A percentile compares a stretch with the other conserved stretches of the same genome.
Conservation (phyloP, 2,113 vertebrate genomes). For the Serilophus lunatus region DNA sequence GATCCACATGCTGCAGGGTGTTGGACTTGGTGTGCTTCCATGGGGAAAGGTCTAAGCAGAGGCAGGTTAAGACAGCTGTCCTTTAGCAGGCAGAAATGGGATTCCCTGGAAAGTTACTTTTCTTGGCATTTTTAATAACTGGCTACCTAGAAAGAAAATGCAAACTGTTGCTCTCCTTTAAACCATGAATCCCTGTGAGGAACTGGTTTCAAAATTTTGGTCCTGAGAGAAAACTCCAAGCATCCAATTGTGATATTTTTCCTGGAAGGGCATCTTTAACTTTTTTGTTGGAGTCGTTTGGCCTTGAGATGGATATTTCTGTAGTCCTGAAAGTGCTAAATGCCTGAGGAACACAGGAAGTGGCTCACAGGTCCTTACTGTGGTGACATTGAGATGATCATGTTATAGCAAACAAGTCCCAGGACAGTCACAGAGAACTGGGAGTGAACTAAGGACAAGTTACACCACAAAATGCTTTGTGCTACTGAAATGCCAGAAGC, state of each 20-base stretch:
- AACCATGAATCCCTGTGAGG: neutral
- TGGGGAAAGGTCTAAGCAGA: neutral
- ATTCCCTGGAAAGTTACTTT: neutral
- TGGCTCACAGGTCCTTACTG: neutral
- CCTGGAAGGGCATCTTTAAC: neutral
- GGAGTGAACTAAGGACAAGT: neutral
- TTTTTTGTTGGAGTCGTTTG: neutral
- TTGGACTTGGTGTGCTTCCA: neutral
- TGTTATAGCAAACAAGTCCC: neutral
- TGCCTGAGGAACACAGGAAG: neutral
- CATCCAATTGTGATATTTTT: neutral
- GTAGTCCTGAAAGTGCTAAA: neutral
- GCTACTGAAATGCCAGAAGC: slow-evolving; percentile 2
- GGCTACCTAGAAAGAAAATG: neutral
- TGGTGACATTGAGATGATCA: neutral
- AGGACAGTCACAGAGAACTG: neutral
- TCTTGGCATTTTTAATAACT: neutral
- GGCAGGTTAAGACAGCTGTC: neutral
- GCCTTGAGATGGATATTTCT: neutral
- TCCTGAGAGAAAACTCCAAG: neutral
- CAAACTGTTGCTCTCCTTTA: neutral
- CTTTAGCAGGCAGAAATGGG: neutral
- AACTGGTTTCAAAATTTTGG: neutral
- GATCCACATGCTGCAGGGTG: neutral
- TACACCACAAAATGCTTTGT: neutral